Percentiles rank a stretch among this genome's conserved stretches.
These are phyloP conservation scores for Gallinago media DNA, from an alignment of 2,113 vertebrate species.

Conservation along the genomic window DNA sequence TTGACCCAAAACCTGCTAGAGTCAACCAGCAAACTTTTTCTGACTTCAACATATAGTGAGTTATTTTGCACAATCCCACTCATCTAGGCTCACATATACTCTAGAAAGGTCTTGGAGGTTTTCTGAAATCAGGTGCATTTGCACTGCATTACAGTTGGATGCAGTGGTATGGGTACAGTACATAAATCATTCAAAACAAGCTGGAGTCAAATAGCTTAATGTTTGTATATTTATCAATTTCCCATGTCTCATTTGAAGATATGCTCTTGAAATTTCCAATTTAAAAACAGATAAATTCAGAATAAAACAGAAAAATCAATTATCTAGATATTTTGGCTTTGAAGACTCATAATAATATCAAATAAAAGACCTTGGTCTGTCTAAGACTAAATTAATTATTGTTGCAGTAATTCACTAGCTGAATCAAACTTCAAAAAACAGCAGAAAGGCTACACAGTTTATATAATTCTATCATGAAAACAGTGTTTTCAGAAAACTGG, in stretches of 20 bases:
- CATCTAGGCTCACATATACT: not conserved
- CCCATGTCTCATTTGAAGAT: not conserved
- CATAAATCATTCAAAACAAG: not conserved
- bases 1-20: not conserved
- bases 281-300: not conserved
- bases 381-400: not conserved
- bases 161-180: not conserved
- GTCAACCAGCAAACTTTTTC: not conserved
- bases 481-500: not conserved
- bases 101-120: not conserved
- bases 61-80: not conserved
- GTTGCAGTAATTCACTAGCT: not conserved
- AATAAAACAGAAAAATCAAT: not conserved
- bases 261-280: not conserved
- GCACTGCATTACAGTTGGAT: not conserved
- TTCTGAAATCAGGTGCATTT: not conserved
- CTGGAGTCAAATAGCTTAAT: not conserved
- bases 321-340: not conserved
- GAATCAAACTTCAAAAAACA: not conserved
- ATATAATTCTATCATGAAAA: not conserved
- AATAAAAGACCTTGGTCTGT: not conserved
- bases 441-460: not conserved
- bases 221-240: not conserved
- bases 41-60: fast-evolving
- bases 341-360: not conserved